Conservation (phyloP, 1,140 invertebrate genomes). For the Scylla paramamosain region DNA sequence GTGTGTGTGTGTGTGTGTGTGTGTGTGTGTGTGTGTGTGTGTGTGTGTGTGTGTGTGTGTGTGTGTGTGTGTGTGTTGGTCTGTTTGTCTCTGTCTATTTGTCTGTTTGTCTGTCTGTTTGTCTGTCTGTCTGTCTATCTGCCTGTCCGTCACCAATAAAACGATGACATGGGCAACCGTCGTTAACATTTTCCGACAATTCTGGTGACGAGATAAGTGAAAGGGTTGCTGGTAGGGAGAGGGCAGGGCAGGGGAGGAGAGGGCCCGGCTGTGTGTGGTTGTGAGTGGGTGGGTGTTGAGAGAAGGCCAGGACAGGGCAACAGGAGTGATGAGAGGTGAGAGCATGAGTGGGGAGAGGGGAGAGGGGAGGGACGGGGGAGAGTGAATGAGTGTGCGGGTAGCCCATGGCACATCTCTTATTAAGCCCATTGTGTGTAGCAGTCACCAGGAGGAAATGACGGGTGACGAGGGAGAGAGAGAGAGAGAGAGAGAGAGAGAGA, state of each 20-base stretch:
- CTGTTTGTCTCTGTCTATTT: background rate
- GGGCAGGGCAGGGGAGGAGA: background rate
- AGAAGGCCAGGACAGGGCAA: background rate
- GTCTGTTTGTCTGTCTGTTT: background rate
- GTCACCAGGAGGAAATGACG: too few relatives aligned
- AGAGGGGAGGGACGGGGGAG: background rate
- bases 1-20: background rate
- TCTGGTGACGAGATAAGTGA: background rate
- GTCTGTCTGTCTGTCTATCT: background rate
- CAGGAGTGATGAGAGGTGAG: background rate
- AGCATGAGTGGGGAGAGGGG: background rate
- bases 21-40: background rate
- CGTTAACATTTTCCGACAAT: background rate
- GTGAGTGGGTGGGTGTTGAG: background rate
- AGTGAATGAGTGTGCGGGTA: background rate
- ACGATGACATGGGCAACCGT: background rate
- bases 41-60: slow-evolving; percentile 3
- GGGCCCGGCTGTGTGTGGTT: background rate
- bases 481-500: too few relatives aligned
- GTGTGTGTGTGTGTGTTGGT: background rate
- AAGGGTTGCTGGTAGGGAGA: background rate
- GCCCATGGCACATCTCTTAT: too few relatives aligned
- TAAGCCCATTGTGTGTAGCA: too few relatives aligned
- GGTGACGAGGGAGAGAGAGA: too few relatives aligned
- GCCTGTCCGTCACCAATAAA: background rate